Base-by-base conservation (phyloP, 2,888 invertebrate genomes). In the Tupiocoris notatus region DNA sequence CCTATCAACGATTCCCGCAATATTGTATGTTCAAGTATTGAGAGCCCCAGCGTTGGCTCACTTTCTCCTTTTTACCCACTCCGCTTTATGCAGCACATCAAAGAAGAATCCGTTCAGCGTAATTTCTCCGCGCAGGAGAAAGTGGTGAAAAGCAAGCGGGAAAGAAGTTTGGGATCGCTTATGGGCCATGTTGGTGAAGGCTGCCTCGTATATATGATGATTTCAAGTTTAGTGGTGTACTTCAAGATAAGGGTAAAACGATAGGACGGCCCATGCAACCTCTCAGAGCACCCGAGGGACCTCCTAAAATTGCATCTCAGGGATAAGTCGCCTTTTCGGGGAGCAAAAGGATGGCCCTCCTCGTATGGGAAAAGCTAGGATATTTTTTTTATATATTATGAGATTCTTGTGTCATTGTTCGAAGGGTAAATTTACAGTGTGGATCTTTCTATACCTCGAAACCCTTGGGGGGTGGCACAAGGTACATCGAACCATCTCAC, bases 151-250 rank as follows among this genome's bases (percentile, higher is more conserved):
- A 61, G 21, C 64, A 22, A 22, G 62, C 63, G 66, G 24, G 20
- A 24, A 59, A 70, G 70, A 70, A 70, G 23, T 23, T 25, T 25
- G 18, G 24, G 70, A 59, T 70, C 70, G 23, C 67, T 59, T 70
- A 70, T 61, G 70, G 61, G 67, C 25, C 25, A 70, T 61, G 70
- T 70, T 70, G 70, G 70, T 70, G 70, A 70, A 59, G 61, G 70
- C 70, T 59, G 70, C 23, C 70, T 70, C 70, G 70, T 70, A 70
- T 70, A 70, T 70, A 70, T 70, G 70, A 70, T 70, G 70, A 70
- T 70, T 70, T 70, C 70, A 58, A 70, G 59, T 70, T 70, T 70
- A 70, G 58, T 70, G 70, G 70, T 70, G 59, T 70, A 70, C 70
- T 59, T 59, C 25, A 58, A 70, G 70, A 70, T 70, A 70, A 70